These are phyloP conservation scores for Elanoides forficatus DNA, from an alignment of 2,113 vertebrate genomes.

Conservation along the genomic window DNA sequence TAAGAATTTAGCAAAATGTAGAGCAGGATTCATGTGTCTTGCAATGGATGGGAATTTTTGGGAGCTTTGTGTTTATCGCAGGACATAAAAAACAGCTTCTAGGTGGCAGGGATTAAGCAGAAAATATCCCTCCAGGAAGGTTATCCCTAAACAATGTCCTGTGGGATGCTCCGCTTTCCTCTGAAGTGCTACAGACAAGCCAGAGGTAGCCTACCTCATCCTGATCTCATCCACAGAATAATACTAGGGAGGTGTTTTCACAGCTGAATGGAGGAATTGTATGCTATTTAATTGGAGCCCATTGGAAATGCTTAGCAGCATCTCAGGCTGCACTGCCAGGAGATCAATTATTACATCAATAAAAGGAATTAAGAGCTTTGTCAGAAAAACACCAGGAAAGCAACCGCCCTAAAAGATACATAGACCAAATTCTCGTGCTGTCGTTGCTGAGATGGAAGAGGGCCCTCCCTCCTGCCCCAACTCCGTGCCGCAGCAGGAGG, in stretches of 20 bases:
- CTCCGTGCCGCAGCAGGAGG: fast-evolving
- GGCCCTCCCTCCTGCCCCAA: background rate
- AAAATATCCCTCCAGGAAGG: background rate
- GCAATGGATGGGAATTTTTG: background rate
- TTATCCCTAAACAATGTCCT: background rate
- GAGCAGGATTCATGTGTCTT: background rate
- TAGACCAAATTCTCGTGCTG: background rate
- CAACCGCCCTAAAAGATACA: background rate
- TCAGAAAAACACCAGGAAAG: background rate
- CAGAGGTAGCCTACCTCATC: background rate
- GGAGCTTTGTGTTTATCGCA: background rate
- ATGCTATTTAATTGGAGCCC: background rate
- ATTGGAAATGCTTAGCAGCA: background rate
- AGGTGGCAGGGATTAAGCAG: background rate
- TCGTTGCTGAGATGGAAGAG: background rate
- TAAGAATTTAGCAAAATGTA: background rate
- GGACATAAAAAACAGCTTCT: background rate
- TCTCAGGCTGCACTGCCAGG: background rate
- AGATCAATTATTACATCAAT: slow-evolving; percentile 33
- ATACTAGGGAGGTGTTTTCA: slow-evolving; percentile 1
- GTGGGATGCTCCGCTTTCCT: background rate
- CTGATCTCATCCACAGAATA: background rate
- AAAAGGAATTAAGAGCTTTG: slow-evolving; percentile 32
- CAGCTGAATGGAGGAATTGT: background rate
- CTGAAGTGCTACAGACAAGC: background rate